These are phyloP conservation scores for Hucho hucho DNA, from an alignment of 2,113 vertebrate species.

Conservation along the genomic window DNA sequence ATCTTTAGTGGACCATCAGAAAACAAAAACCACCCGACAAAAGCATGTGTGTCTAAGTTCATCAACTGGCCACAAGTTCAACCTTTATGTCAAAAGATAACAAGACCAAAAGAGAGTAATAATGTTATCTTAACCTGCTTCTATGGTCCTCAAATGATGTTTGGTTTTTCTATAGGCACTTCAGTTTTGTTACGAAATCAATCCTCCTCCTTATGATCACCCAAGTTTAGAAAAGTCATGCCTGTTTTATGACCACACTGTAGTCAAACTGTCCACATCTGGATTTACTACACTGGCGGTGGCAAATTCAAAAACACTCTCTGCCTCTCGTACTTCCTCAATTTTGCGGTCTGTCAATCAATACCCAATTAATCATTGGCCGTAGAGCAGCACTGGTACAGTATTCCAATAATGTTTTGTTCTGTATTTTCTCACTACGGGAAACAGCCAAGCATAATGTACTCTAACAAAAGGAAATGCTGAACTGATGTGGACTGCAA, in stretches of 20 bases:
- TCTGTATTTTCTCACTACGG: constrained; percentile 31
- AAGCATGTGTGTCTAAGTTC: neutral
- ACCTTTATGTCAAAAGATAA: neutral
- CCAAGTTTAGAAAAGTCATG: neutral
- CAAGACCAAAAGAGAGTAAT: neutral
- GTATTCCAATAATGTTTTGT: neutral
- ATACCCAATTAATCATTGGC: neutral
- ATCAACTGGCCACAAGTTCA: neutral
- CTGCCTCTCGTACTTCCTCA: constrained; percentile 2
- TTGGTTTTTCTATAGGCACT: neutral
- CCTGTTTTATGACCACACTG: neutral
- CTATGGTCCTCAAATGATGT: neutral
- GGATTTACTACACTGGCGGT: constrained; percentile 11
- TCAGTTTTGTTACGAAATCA: neutral
- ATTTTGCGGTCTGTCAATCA: neutral
- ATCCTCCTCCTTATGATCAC: neutral
- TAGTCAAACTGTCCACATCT: constrained; percentile 27
- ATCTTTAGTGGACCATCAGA: constrained; percentile 28
- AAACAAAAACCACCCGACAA: constrained; percentile 23
- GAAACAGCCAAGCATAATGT: constrained; percentile 43
- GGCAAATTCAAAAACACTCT: constrained; percentile 10
- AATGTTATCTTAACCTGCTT: too few species aligned
- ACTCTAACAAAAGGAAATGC: constrained; percentile 37
- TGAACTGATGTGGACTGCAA: constrained; percentile 25
- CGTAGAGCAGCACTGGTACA: neutral